Percentiles rank a stretch among this genome's conserved stretches.
Conservation (phyloP, 2,113 vertebrate genomes). For the Junco hyemalis region DNA sequence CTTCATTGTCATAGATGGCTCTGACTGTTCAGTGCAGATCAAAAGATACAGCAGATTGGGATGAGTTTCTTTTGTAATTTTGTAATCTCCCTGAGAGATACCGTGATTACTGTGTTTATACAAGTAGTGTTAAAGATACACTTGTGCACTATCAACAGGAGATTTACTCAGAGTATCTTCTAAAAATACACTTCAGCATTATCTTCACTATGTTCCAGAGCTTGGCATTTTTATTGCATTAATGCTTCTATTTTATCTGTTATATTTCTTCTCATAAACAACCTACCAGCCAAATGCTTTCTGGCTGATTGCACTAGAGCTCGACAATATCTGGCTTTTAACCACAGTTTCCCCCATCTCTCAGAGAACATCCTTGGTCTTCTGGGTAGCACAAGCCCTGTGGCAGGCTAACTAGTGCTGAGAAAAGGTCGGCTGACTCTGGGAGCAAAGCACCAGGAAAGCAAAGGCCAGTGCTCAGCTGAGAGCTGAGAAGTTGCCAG, state of each 20-base stretch:
- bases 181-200: not conserved
- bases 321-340: not conserved
- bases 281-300: slow-evolving; percentile 16
- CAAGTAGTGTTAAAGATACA: not conserved
- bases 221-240: not conserved
- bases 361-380: slow-evolving; percentile 22
- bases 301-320: not conserved
- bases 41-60: not conserved
- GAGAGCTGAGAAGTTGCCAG: slow-evolving; percentile 14
- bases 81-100: not conserved
- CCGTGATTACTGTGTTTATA: not conserved
- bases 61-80: not conserved
- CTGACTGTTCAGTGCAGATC: not conserved
- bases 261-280: slow-evolving; percentile 16
- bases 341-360: not conserved
- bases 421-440: slow-evolving; percentile 23
- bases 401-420: slow-evolving; percentile 33
- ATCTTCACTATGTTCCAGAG: not conserved
- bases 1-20: not conserved
- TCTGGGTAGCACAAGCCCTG: slow-evolving; percentile 36
- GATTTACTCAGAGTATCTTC: not conserved
- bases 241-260: not conserved
- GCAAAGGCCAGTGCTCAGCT: not conserved
- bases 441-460: not conserved
- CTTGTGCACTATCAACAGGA: not conserved